These are phyloP conservation scores for Rotaria macrura DNA, from an alignment of 2,888 invertebrate species.

Conservation along the genomic window DNA sequence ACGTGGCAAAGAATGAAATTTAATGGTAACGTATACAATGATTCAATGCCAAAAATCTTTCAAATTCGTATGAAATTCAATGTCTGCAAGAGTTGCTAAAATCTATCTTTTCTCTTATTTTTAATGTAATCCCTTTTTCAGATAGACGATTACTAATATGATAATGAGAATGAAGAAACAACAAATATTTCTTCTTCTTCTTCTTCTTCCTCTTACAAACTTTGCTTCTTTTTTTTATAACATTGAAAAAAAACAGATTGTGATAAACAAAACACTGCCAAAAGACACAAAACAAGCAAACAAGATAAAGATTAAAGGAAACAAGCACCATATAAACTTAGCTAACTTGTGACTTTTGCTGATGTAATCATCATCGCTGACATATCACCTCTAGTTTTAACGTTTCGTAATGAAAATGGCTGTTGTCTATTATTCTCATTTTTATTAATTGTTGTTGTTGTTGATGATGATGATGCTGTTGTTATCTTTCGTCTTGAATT, in stretches of 20 bases:
- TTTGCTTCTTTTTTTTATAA: not conserved
- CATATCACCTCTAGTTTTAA: not conserved
- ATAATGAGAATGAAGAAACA: not conserved
- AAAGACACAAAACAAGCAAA: not conserved
- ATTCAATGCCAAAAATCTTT: no score
- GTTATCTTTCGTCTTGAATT: not conserved
- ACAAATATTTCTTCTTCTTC: no score
- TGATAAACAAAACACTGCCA: not conserved
- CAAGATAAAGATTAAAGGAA: not conserved
- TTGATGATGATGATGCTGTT: not conserved
- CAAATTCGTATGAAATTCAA: no score
- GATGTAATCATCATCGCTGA: not conserved
- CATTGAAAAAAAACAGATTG: not conserved
- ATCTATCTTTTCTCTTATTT: no score
- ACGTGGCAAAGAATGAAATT: no score
- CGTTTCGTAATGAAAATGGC: slow-evolving; percentile 3
- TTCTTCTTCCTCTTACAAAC: not conserved
- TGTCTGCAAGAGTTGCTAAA: no score
- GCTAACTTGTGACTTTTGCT: not conserved
- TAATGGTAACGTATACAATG: no score
- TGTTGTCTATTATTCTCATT: not conserved
- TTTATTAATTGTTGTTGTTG: not conserved
- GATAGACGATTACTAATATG: no score
- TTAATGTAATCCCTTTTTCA: no score
- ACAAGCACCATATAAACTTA: not conserved